phyloP scores from a whole-genome alignment of 2,797 vertebrate genomes.

The Taenioides sp. region DNA sequence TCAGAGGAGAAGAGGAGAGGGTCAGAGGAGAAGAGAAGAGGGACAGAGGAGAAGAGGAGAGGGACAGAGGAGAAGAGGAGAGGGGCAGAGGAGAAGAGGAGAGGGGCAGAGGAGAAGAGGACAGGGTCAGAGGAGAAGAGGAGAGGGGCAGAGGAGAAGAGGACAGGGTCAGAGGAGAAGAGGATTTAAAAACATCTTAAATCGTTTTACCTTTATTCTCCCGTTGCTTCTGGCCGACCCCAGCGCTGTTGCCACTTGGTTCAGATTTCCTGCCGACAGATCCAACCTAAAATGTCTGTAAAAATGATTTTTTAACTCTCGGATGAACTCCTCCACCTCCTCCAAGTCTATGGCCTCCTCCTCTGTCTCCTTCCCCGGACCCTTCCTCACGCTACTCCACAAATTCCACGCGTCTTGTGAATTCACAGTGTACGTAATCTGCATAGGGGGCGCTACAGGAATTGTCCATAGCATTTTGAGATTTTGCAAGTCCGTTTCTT shows the following conservation, averaged over 20 bases:
- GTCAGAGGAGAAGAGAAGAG: too few relatives aligned
- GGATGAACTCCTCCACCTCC: conserved; percentile 86
- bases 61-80: too few relatives aligned
- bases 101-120: too few relatives aligned
- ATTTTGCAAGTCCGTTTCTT: conserved; percentile 61
- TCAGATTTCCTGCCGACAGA: conserved; percentile 84
- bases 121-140: too few relatives aligned
- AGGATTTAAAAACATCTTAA: too few relatives aligned
- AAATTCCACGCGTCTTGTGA: conserved; percentile 86
- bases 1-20: too few relatives aligned
- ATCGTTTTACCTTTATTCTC: conserved; percentile 84
- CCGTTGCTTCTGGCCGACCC: conserved; percentile 85
- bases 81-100: too few relatives aligned
- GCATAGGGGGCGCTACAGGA: conserved; percentile 76
- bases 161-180: too few relatives aligned
- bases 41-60: too few relatives aligned
- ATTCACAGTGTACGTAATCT: conserved; percentile 84
- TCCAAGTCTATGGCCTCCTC: conserved; percentile 78
- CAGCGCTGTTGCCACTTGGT: conserved; percentile 85
- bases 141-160: too few relatives aligned
- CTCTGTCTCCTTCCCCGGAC: conserved; percentile 33
- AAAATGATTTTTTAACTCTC: conserved; percentile 86
- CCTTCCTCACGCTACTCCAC: conserved; percentile 84
- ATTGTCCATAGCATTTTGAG: conserved; percentile 86
- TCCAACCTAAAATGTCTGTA: conserved; percentile 90